These are phyloP conservation scores for Apomyelois bistriatella DNA, from an alignment of 2,888 invertebrate genomes.

Conservation along the genomic window DNA sequence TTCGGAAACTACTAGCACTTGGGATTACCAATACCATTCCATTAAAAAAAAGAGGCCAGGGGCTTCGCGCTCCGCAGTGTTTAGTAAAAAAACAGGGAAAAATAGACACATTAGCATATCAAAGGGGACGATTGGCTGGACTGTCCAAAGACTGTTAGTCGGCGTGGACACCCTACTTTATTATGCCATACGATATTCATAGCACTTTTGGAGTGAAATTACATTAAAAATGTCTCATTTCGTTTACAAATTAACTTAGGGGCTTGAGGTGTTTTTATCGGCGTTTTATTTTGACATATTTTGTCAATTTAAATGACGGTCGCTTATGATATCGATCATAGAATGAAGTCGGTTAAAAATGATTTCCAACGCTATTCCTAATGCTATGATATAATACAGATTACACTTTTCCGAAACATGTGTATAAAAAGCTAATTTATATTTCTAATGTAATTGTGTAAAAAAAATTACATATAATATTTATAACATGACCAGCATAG, in stretches of 20 bases:
- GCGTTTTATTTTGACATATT: not conserved
- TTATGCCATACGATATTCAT: slow-evolving; percentile 34
- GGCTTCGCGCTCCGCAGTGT: slow-evolving; percentile 22
- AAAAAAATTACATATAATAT: no score
- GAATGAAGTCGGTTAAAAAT: no score
- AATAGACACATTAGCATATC: slow-evolving; percentile 59
- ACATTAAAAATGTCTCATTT: slow-evolving; percentile 13
- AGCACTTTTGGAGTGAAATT: slow-evolving; percentile 30
- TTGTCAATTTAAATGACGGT: not conserved
- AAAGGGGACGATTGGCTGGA: slow-evolving; percentile 46
- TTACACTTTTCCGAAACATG: no score
- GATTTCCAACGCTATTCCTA: no score
- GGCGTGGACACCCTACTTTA: slow-evolving; percentile 36
- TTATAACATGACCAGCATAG: no score
- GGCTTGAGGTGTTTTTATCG: not conserved
- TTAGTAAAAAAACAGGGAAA: slow-evolving; percentile 37
- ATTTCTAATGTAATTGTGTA: no score
- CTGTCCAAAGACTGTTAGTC: slow-evolving; percentile 31
- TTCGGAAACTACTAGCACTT: no score
- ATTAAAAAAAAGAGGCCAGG: not conserved
- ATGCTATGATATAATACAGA: no score
- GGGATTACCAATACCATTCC: slow-evolving; percentile 3
- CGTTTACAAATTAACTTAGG: slow-evolving; percentile 11
- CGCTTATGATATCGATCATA: not conserved
- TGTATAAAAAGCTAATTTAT: no score